Base-by-base conservation (phyloP, 2,113 vertebrate species). In the Boulengeromyrus knoepffleri region DNA sequence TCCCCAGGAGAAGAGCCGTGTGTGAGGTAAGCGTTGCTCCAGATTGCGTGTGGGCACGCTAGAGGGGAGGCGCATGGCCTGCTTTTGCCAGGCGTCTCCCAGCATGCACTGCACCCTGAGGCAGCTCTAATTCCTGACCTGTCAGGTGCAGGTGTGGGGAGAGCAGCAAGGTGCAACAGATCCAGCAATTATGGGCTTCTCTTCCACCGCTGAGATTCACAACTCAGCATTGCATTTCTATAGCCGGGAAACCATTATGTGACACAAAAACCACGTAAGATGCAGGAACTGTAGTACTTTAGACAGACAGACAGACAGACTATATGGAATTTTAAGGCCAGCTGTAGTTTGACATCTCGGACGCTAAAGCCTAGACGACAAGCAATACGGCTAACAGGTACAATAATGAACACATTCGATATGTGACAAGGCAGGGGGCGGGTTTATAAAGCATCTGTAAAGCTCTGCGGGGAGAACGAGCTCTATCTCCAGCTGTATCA, bases 401-500 rank as follows among this genome's bases (percentile, higher is more conserved):
- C 10, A 50, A 87, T n/a, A 87, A 50, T 87, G n/a, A 31, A 52
- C 85, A 87, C 49, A n/a, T 50, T 12, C 12, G 6, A 36, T 50
- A 53, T 47, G n/a, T 50, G 49, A 56, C 49, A 87, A 56, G 50
- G 27, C 24, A 31, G 50, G 36, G 45, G 45, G 49, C 5, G 27
- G 42, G 50, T 21, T 87, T 87, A 53, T 53, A 53, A 52, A 87
- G 27, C 31, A 39, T 52, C 87, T 27, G 46, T 58, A 21, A 90
- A 91, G 53, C 47, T 85, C 52, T 74, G 89, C 36, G 24, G 84
- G 27, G 80, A 90, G 50, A 74, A 80, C 58, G 31, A 85, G 87
- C 42, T 47, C 17, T 13, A 85, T 70, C 87, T 62, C 85, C 92
- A 91, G 90, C 89, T 91, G 91, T 88, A 52, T 89, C 56, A 88